Percentiles rank a stretch among this genome's conserved stretches.
phyloP scores from a whole-genome alignment of 1,140 invertebrate genomes.

The Drusus annulatus region DNA sequence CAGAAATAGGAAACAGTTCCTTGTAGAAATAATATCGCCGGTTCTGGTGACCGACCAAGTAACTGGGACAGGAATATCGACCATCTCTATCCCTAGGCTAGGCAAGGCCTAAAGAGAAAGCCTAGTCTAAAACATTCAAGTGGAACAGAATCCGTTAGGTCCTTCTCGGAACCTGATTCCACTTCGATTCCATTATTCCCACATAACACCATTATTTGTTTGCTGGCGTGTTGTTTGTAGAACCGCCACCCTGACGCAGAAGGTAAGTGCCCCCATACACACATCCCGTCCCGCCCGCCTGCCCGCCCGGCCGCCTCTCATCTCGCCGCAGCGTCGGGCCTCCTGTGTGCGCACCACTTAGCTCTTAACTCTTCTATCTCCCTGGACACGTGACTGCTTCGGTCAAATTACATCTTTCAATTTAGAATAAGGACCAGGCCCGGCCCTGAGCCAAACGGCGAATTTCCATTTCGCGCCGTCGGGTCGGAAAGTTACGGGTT shows the following conservation, averaged over 20 bases:
- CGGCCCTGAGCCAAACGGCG: no score
- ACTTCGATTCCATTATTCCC: not conserved
- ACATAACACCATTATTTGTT: constrained; percentile 4
- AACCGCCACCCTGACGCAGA: not conserved
- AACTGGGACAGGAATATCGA: no score
- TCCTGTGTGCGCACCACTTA: constrained; percentile 17
- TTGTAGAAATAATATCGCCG: no score
- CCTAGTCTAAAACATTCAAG: no score
- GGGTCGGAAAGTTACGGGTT: no score
- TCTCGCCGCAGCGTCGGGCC: constrained; percentile 1
- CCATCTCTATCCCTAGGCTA: no score
- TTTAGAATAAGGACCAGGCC: not conserved
- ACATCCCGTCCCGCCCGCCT: not conserved
- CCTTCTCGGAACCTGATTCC: constrained; percentile 1
- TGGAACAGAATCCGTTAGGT: constrained; percentile 8
- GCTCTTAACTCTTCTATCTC: constrained; percentile 12
- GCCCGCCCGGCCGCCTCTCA: not conserved
- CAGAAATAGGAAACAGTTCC: no score
- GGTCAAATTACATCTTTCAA: not conserved
- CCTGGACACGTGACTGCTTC: constrained; percentile 2
- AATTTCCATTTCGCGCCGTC: no score
- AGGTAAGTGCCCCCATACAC: not conserved
- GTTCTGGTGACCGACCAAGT: no score
- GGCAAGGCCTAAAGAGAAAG: no score
- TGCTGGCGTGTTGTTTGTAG: constrained; percentile 7